A percentile compares a stretch with the other conserved stretches of the same genome.
Conservation (phyloP, 2,797 vertebrate genomes). For the Otolemur crassicaudatus region DNA sequence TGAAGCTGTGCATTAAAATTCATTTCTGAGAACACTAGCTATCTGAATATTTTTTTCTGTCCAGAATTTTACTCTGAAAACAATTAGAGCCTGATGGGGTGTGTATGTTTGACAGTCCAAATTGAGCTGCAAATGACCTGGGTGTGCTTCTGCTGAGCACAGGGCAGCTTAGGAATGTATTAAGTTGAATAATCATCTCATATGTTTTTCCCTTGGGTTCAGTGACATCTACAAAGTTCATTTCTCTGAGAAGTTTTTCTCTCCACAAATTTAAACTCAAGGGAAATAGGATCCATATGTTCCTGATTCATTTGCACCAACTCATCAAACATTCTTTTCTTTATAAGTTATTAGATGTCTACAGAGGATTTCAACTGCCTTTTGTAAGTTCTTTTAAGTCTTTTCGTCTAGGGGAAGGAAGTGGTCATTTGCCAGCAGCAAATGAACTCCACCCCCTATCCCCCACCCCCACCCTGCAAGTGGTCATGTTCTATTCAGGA, state of each 20-base stretch:
- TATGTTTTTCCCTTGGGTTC: slow-evolving; percentile 69
- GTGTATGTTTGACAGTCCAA: slow-evolving; percentile 71
- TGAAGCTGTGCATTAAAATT: background rate
- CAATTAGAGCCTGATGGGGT: slow-evolving; percentile 68
- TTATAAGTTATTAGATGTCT: slow-evolving; percentile 79
- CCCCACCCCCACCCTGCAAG: background rate
- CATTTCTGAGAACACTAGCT: slow-evolving; percentile 2
- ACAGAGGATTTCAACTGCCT: slow-evolving; percentile 65
- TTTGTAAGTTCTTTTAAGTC: slow-evolving; percentile 69
- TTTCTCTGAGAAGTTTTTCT: slow-evolving; percentile 72
- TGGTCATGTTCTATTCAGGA: slow-evolving; percentile 59
- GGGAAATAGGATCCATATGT: slow-evolving; percentile 77
- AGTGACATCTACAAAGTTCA: slow-evolving; percentile 75
- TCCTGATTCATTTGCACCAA: slow-evolving; percentile 74
- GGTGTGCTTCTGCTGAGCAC: slow-evolving; percentile 49
- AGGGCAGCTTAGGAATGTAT: slow-evolving; percentile 73
- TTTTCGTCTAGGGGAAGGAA: slow-evolving; percentile 77
- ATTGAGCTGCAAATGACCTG: slow-evolving; percentile 79
- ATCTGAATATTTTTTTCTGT: slow-evolving; percentile 26
- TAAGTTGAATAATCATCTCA: slow-evolving; percentile 74
- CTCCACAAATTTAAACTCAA: slow-evolving; percentile 75
- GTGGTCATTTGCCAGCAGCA: slow-evolving; percentile 69
- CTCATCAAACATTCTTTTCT: slow-evolving; percentile 75
- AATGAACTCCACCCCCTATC: background rate
- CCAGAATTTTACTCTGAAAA: slow-evolving; percentile 70